A percentile compares a stretch with the other conserved stretches of the same genome.
These are phyloP conservation scores for Malthinus seriepunctatus DNA, from an alignment of 2,888 invertebrate genomes.

Conservation along the genomic window DNA sequence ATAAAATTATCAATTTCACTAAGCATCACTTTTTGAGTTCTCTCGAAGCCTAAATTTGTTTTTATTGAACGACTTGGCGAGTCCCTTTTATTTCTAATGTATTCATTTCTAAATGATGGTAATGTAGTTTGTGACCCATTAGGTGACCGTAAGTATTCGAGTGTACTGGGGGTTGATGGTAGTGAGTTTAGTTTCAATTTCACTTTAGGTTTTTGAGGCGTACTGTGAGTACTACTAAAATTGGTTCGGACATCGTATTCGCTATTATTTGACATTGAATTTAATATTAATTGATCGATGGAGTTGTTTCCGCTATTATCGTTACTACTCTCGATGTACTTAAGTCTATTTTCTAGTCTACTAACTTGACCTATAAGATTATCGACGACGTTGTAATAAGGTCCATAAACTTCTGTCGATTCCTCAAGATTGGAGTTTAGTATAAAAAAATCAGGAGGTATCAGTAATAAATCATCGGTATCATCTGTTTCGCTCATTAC, in stretches of 20 bases:
- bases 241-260: conserved; percentile 23
- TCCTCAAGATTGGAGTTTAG: conserved; percentile 63
- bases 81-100: background rate
- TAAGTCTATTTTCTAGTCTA: conserved; percentile 58
- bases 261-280: conserved; percentile 26
- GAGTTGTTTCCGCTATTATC: conserved; percentile 40
- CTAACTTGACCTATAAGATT: conserved; percentile 67
- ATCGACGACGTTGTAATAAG: conserved; percentile 61
- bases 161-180: conserved; percentile 44
- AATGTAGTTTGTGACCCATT: conserved; percentile 26
- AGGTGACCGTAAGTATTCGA: conserved; percentile 1
- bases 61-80: background rate
- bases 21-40: conserved; percentile 27
- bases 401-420: conserved; percentile 31
- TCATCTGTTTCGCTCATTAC: conserved; percentile 77
- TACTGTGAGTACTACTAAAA: conserved; percentile 47
- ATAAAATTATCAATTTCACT: conserved; percentile 50
- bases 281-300: conserved; percentile 33
- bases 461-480: conserved; percentile 78
- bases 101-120: conserved; percentile 14
- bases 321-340: conserved; percentile 55
- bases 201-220: conserved; percentile 49
- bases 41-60: background rate
- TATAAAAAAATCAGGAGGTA: conserved; percentile 76
- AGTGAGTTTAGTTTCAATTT: conserved; percentile 46